Evolutionary conservation across 2,888 invertebrate species (phyloP), one percentile per base, ranked within the genome.

Genomic region (Lithosia quadra): DNA sequence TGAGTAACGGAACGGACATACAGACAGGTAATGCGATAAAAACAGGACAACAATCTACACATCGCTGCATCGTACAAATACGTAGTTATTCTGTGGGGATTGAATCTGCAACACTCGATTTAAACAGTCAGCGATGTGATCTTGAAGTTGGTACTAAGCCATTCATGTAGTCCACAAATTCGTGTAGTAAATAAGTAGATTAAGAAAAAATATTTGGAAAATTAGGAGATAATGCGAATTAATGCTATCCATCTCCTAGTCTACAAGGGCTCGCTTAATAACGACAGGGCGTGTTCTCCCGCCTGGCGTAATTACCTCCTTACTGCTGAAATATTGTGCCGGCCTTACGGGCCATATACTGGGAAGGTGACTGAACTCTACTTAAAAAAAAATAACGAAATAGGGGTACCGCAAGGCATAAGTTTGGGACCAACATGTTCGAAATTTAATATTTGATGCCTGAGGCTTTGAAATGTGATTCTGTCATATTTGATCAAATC

Each of bases 281-380:
- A 68, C 68, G 69, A 49, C 55, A 67, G 60, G 76, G 80, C 73
- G 80, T 71, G 73, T 71, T 66, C n/a, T 39, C 55, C 57, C 34
- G 58, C 65, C 68, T 66, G 66, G 49, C 70, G 81, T 80, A 82
- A 84, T 84, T 83, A 77, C 79, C 74, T 79, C 80, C 78, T 76
- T 79, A 83, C 79, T 73, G 71, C 81, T 84, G 75, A 84, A 83
- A 83, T 83, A 81, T 80, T 75, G 73, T 67, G 64, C 73, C 67
- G 71, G 73, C 66, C 68, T 71, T 69, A 73, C 75, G 72, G 73
- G 39, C 65, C 69, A 69, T 28, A 62, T 34, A 69, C 18, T 66
- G 62, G 10, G 33, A 63, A 67, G 79, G 74, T 73, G 56, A 78
- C 53, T 82, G 80, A 67, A 73, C 76, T 77, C 69, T 21, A 43